Conservation (phyloP, 2,888 invertebrate genomes). For the Leucophora obtusa region DNA sequence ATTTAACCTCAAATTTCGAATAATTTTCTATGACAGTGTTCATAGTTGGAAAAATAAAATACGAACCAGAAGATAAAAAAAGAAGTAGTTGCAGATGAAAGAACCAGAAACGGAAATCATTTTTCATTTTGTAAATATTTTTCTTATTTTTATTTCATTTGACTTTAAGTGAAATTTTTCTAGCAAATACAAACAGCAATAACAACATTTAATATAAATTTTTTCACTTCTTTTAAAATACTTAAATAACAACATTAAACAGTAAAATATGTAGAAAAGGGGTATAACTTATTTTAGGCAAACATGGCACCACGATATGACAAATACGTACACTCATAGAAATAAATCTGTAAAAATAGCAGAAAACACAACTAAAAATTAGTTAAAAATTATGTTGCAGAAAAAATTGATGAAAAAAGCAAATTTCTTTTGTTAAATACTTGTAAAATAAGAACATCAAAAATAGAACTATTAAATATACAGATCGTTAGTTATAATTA, state of each 20-base stretch:
- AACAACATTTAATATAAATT: slow-evolving; percentile 25
- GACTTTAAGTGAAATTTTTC: slow-evolving; percentile 53
- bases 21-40: not conserved
- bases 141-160: slow-evolving; percentile 48
- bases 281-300: too few relatives aligned
- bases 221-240: not conserved
- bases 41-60: slow-evolving; percentile 17
- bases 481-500: too few relatives aligned
- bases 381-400: too few relatives aligned
- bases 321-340: too few relatives aligned
- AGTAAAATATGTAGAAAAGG: not conserved
- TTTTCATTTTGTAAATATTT: slow-evolving; percentile 56
- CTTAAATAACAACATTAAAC: not conserved
- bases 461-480: too few relatives aligned
- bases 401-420: too few relatives aligned
- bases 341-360: too few relatives aligned
- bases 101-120: slow-evolving; percentile 55
- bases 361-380: too few relatives aligned
- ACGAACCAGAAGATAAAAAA: not conserved
- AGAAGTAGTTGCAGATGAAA: not conserved
- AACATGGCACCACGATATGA: too few relatives aligned
- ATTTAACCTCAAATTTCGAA: not conserved
- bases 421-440: too few relatives aligned
- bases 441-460: too few relatives aligned
- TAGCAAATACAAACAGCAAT: slow-evolving; percentile 10